phyloP scores from a whole-genome alignment of 2,113 vertebrate species.

The Pagrus major region DNA sequence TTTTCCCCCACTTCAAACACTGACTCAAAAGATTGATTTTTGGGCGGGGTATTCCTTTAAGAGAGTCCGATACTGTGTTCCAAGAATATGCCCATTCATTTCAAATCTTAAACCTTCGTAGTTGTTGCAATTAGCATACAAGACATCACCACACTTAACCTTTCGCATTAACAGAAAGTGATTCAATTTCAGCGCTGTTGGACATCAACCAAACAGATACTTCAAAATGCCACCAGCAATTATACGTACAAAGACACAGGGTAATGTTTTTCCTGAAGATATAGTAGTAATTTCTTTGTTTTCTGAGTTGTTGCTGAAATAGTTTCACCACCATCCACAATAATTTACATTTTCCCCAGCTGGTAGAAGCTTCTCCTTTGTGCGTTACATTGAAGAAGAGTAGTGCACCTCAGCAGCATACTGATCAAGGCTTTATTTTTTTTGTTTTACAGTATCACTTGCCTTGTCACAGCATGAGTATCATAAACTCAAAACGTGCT shows the following conservation, averaged over 20 bases:
- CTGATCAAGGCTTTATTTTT: not conserved
- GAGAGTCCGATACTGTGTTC: not conserved
- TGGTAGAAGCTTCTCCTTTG: not conserved
- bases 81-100: not conserved
- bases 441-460: no score
- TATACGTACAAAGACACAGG: no score
- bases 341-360: not conserved
- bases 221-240: no score
- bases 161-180: not conserved
- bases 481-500: not conserved
- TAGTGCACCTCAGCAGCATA: not conserved
- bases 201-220: no score
- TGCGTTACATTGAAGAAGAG: not conserved
- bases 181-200: not conserved
- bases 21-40: not conserved
- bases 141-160: not conserved
- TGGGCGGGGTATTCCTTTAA: no score
- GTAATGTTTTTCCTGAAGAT: not conserved
- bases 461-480: not conserved
- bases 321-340: no score
- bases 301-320: no score
- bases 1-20: no score
- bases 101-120: not conserved
- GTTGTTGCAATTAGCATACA: not conserved
- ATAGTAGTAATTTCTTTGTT: no score